Percentiles rank a stretch among this genome's conserved stretches.
These are phyloP conservation scores for Balaeniceps rex DNA, from an alignment of 2,113 vertebrate genomes.

Conservation along the genomic window DNA sequence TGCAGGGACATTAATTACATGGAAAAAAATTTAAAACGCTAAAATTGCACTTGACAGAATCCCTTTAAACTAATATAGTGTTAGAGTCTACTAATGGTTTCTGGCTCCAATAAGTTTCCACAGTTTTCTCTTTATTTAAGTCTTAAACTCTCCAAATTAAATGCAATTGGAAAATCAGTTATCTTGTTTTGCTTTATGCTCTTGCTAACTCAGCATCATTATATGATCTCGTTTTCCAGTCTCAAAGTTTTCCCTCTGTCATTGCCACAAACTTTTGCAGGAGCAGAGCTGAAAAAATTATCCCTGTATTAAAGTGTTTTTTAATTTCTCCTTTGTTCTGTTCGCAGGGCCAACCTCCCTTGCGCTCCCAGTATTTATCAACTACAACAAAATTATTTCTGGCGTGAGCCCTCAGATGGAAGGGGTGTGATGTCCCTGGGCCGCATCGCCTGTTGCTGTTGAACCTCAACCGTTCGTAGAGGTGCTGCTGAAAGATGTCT, in stretches of 20 bases:
- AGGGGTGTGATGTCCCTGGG: neutral
- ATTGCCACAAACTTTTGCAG: neutral
- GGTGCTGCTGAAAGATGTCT: neutral
- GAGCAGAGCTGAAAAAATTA: neutral
- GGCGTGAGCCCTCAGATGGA: neutral
- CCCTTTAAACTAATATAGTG: slow-evolving; percentile 30
- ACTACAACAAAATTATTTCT: neutral
- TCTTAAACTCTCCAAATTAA: slow-evolving; percentile 38
- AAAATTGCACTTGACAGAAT: slow-evolving; percentile 44
- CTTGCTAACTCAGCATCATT: slow-evolving; percentile 33
- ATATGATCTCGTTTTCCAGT: slow-evolving; percentile 3
- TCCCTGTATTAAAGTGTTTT: neutral
- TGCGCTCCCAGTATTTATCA: neutral
- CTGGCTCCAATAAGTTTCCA: slow-evolving; percentile 35
- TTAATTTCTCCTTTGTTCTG: neutral
- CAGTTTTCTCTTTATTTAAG: slow-evolving; percentile 46
- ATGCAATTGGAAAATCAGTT: slow-evolving; percentile 58
- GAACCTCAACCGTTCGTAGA: neutral
- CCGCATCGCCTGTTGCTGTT: accelerated
- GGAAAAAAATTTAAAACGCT: neutral
- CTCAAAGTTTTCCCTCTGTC: neutral
- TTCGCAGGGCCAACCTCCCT: neutral
- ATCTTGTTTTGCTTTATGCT: slow-evolving; percentile 34
- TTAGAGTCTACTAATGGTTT: slow-evolving; percentile 25
- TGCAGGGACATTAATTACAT: slow-evolving; percentile 23